Evolutionary conservation across 2,888 invertebrate species (phyloP).

Genomic region (Rotaria socialis): DNA sequence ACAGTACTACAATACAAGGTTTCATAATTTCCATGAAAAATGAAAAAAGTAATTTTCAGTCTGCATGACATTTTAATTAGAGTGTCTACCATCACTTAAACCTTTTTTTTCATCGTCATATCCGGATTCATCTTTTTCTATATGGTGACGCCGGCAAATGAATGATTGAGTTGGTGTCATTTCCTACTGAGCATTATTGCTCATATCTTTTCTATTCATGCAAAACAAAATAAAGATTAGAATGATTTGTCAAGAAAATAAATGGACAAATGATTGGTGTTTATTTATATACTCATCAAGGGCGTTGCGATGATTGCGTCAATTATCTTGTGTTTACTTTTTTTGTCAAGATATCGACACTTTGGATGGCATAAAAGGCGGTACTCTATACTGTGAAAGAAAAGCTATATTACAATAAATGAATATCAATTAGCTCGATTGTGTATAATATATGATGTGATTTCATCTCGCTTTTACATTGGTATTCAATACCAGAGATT

Average conservation of each 20-base stretch:
- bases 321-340: background rate
- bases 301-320: background rate
- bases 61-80: background rate
- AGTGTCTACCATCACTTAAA: background rate
- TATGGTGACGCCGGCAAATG: background rate
- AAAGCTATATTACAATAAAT: background rate
- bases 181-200: background rate
- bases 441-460: background rate
- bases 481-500: slow-evolving; percentile 6
- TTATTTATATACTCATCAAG: slow-evolving; percentile 9
- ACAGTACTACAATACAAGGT: background rate
- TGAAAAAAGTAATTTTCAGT: background rate
- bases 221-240: background rate
- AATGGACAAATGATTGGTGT: background rate
- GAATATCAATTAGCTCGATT: slow-evolving; percentile 6
- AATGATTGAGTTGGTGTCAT: slow-evolving; percentile 1
- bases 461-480: background rate
- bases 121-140: background rate
- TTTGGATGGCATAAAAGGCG: background rate
- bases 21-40: background rate
- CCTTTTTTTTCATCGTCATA: background rate
- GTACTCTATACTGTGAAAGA: background rate
- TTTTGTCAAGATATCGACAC: background rate
- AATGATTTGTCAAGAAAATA: background rate
- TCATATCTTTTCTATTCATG: background rate